A percentile compares a stretch with the other conserved stretches of the same genome.
These are phyloP conservation scores for Solenopsis fugax DNA, from an alignment of 1,140 invertebrate species.

Conservation along the genomic window DNA sequence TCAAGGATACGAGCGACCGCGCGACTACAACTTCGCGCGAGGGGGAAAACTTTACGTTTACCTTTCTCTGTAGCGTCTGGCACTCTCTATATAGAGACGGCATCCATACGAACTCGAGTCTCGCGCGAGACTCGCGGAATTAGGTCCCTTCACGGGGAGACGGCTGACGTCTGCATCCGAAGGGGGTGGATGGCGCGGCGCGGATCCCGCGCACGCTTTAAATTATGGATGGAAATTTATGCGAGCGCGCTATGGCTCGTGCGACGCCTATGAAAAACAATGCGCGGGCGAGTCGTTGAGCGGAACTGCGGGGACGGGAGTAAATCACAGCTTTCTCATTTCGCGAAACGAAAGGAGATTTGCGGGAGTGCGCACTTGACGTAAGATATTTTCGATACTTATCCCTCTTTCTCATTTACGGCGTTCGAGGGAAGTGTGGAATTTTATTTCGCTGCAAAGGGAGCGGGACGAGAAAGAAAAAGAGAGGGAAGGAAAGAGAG, in stretches of 20 bases:
- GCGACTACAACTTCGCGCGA: constrained; percentile 42
- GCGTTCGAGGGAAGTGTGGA: neutral
- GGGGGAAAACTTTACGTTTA: constrained; percentile 55
- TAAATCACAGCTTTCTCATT: constrained; percentile 52
- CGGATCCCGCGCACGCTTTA: constrained; percentile 31
- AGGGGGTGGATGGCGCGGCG: neutral
- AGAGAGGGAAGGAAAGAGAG: neutral
- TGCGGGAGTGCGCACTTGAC: neutral
- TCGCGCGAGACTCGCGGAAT: constrained; percentile 42
- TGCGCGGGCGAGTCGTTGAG: constrained; percentile 19
- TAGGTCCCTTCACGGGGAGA: constrained; percentile 15
- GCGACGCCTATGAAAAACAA: constrained; percentile 51
- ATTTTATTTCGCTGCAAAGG: neutral
- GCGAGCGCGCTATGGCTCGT: constrained; percentile 34
- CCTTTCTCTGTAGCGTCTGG: constrained; percentile 44
- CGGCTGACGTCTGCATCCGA: constrained; percentile 38
- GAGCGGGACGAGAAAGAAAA: neutral
- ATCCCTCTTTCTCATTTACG: neutral
- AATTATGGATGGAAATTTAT: constrained; percentile 59
- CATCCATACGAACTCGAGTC: neutral
- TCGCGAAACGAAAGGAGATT: constrained; percentile 25
- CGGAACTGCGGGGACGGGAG: constrained; percentile 17
- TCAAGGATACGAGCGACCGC: constrained; percentile 53
- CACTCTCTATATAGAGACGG: neutral
- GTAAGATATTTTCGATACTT: constrained; percentile 25